Conservation (phyloP, 2,113 vertebrate genomes). For the Takifugu flavidus region DNA sequence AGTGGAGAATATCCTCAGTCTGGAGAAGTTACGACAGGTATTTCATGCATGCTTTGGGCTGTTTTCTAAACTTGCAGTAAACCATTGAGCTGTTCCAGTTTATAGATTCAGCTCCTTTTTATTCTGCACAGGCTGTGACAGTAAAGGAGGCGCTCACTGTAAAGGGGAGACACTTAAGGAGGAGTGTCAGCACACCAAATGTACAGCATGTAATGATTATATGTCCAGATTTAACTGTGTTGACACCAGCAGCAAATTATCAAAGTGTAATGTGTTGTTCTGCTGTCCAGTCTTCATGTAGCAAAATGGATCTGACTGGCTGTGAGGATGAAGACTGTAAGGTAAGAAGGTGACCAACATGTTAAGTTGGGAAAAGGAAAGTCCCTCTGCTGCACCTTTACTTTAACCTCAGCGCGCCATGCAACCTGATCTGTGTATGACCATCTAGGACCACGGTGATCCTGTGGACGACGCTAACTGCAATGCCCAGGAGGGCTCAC, state of each 20-base stretch:
- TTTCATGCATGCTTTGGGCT: neutral
- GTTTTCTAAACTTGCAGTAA: neutral
- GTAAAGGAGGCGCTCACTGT: conserved; percentile 89
- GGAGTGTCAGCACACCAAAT: conserved; percentile 92
- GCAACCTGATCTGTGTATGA: neutral
- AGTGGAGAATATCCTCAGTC: conserved; percentile 92
- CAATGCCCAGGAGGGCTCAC: conserved; percentile 79
- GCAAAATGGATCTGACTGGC: conserved; percentile 83
- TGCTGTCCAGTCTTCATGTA: conserved; percentile 81
- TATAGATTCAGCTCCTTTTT: conserved; percentile 2
- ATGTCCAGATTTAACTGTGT: conserved; percentile 10
- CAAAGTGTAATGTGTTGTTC: conserved; percentile 5
- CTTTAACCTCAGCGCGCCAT: neutral
- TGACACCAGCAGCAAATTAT: too few species aligned
- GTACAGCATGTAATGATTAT: conserved; percentile 84
- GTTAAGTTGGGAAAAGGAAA: neutral
- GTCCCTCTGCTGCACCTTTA: neutral
- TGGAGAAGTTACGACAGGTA: conserved; percentile 91
- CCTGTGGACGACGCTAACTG: conserved; percentile 79
- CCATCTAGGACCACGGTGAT: conserved; percentile 82
- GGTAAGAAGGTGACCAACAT: conserved; percentile 34
- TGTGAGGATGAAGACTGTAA: conserved; percentile 86
- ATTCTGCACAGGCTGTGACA: conserved; percentile 82
- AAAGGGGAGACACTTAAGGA: conserved; percentile 87
- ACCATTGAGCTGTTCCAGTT: neutral